Evolutionary conservation across 92 coral and sea anemone species (phyloP), one percentile per base, ranked within the genome.

Genomic region (Zoanthus sociatus): DNA sequence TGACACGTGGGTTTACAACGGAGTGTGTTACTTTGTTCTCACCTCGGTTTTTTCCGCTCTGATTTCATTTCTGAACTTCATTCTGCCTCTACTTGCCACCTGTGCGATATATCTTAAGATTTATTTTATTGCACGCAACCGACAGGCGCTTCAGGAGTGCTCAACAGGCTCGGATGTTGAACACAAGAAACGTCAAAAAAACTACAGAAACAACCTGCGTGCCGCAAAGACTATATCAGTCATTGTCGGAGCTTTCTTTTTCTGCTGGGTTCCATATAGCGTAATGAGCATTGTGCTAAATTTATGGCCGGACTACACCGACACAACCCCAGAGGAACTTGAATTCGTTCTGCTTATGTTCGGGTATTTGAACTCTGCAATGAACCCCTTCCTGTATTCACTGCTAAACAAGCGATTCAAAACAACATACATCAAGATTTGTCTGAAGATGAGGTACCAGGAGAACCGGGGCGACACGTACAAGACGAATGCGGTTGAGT

Each of bases 331-430:
- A 17, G 17, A 76, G 9, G 64, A 78, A 50, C 69, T 88, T 9
- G 1, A 16, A 32, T 37, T 31, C 6, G 75, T 92, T 7, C 76
- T 94, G 33, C 82, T 94, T 31, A 78, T 90, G 95, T 89, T 90
- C 63, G 98, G 98, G 20, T 94, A 94, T 83, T 92, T 94, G 21
- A 92, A 94, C 90, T 94, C 92, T 0, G 98, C 98, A 44, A 76
- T 94, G 67, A 94, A 94, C 47, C 98, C 98, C 16, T 94, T 92
- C 72, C 89, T 94, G 78, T 92, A 92, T 76, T 92, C 98, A 12
- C 93, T 94, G 82, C 92, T 94, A 9, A 94, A 94, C 86, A 89
- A 81, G 68, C 88, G 90, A 70, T 87, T 95, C 78, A 86, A 86
- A 47, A 87, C 87, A 66, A 87, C 95, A 16, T 90, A 88, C 58